A percentile compares a stretch with the other conserved stretches of the same genome.
Conservation (phyloP, 2,797 vertebrate genomes). For the Orientallactaga sibirica region DNA sequence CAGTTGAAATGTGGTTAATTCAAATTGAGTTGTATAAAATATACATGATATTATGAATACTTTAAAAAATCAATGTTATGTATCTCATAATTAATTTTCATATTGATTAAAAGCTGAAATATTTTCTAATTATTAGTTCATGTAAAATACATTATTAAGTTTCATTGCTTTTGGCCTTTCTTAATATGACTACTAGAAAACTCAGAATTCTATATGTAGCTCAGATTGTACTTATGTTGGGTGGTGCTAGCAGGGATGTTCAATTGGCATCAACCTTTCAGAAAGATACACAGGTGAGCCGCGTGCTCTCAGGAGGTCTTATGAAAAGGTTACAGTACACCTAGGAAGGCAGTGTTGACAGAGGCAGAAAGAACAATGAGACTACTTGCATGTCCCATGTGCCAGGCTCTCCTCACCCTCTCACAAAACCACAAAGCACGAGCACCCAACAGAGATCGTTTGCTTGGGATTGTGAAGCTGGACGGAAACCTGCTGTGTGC, state of each 20-base stretch:
- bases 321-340: not conserved
- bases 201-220: not conserved
- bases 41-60: not conserved
- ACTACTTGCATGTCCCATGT: not conserved
- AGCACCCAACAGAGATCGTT: not conserved
- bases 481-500: not conserved
- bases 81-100: not conserved
- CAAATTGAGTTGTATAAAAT: not conserved
- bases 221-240: not conserved
- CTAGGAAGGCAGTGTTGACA: too few relatives aligned
- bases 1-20: not conserved
- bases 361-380: not conserved
- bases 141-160: constrained; percentile 14
- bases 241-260: not conserved
- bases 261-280: not conserved
- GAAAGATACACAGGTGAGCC: not conserved
- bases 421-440: not conserved
- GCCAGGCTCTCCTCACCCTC: not conserved
- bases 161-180: not conserved
- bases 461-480: not conserved
- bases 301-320: not conserved
- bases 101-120: constrained; percentile 10
- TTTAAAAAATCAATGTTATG: not conserved
- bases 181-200: constrained; percentile 8
- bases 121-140: not conserved